Evolutionary conservation across 2,888 invertebrate genomes (phyloP).

Genomic region (Aquatica leii): DNA sequence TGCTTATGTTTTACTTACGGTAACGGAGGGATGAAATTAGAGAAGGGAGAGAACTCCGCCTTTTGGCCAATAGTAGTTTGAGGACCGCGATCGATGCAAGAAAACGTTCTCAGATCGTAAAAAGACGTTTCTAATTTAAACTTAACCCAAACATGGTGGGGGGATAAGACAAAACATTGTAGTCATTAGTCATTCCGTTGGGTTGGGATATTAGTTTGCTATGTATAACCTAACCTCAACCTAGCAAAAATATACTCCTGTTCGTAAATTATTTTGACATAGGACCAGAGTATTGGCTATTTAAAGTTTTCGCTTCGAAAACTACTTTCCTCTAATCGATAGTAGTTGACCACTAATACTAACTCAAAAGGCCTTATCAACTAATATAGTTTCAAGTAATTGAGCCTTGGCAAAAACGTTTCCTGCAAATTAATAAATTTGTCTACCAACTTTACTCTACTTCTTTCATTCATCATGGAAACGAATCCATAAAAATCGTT

Average conservation of each 20-base stretch:
- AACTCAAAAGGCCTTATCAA: conserved; percentile 14
- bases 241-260: conserved; percentile 60
- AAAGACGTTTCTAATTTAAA: conserved; percentile 61
- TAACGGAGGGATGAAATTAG: conserved; percentile 47
- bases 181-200: conserved; percentile 61
- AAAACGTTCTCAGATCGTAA: conserved; percentile 62
- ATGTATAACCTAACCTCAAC: conserved; percentile 59
- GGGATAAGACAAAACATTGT: conserved; percentile 57
- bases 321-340: conserved; percentile 54
- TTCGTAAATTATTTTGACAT: conserved; percentile 62
- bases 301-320: conserved; percentile 50
- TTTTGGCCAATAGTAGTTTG: conserved; percentile 56
- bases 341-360: conserved; percentile 43
- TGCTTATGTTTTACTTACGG: conserved; percentile 39
- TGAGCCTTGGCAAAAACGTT: too few species aligned
- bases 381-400: too few species aligned
- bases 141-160: conserved; percentile 46
- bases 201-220: conserved; percentile 59
- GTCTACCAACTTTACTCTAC: too few species aligned
- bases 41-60: conserved; percentile 58
- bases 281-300: conserved; percentile 56
- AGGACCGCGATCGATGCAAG: conserved; percentile 59
- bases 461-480: too few species aligned
- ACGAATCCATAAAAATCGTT: too few species aligned
- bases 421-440: too few species aligned